Conservation (phyloP, 2,888 invertebrate genomes). For the Pristionchus japonicus region DNA sequence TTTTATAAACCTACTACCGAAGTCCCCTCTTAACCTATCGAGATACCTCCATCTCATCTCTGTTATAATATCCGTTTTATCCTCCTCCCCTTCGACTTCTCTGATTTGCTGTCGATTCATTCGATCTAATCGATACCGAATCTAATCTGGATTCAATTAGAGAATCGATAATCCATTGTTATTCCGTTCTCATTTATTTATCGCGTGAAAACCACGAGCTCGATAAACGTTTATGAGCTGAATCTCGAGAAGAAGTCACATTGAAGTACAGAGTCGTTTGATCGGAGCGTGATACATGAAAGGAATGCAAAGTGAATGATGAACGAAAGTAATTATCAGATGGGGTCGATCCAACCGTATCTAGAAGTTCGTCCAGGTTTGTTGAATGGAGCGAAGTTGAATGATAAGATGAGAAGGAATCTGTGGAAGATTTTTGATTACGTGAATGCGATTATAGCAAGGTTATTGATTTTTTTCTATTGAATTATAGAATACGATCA, state of each 20-base stretch:
- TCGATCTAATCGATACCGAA: conserved; percentile 37
- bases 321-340: not conserved
- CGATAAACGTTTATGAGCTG: conserved; percentile 24
- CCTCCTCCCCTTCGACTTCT: not conserved
- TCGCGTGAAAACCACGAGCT: conserved; percentile 24
- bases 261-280: not conserved
- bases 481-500: too few relatives aligned
- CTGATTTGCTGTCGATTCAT: conserved; percentile 16
- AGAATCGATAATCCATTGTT: conserved; percentile 7
- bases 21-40: conserved; percentile 1
- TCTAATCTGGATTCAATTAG: not conserved
- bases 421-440: not conserved
- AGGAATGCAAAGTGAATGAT: not conserved
- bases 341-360: not conserved
- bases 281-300: not conserved
- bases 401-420: not conserved
- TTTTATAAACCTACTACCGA: not conserved
- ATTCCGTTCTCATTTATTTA: conserved; percentile 10
- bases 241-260: not conserved
- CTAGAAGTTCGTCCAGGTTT: conserved; percentile 9
- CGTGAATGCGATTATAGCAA: not conserved
- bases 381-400: not conserved
- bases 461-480: too few relatives aligned
- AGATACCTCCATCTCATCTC: conserved; percentile 10
- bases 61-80: conserved; percentile 10